A percentile compares a stretch with the other conserved stretches of the same genome.
These are phyloP conservation scores for Drepanosiphum platanoidis DNA, from an alignment of 2,888 invertebrate species.

Conservation along the genomic window DNA sequence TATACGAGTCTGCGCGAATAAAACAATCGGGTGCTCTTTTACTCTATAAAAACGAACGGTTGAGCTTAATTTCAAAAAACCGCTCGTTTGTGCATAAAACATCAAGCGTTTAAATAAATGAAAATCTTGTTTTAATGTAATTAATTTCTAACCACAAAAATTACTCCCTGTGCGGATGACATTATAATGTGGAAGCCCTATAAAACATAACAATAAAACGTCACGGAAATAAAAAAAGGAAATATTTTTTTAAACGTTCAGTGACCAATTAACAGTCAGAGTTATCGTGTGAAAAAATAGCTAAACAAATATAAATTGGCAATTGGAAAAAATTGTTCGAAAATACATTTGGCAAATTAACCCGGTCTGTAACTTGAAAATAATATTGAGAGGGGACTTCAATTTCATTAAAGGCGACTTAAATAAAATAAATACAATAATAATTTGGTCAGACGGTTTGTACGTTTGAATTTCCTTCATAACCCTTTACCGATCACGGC, in stretches of 20 bases:
- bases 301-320: no score
- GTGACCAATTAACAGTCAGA: neutral
- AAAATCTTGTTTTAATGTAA: neutral
- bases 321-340: no score
- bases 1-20: neutral
- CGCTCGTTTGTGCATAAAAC: neutral
- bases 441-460: no score
- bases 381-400: no score
- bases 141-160: neutral
- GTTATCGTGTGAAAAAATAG: no score
- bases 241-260: neutral
- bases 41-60: neutral
- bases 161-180: neutral
- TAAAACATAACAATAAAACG: neutral
- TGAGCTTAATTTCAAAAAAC: neutral
- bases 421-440: no score
- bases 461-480: no score
- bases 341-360: no score
- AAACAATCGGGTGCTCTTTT: neutral
- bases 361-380: no score
- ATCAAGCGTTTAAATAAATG: neutral
- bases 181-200: neutral
- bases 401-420: no score
- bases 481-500: no score
- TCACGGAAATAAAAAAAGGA: neutral